Evolutionary conservation across 2,888 invertebrate genomes (phyloP), one percentile per base, ranked within the genome.

Genomic region (Diadromus collaris): DNA sequence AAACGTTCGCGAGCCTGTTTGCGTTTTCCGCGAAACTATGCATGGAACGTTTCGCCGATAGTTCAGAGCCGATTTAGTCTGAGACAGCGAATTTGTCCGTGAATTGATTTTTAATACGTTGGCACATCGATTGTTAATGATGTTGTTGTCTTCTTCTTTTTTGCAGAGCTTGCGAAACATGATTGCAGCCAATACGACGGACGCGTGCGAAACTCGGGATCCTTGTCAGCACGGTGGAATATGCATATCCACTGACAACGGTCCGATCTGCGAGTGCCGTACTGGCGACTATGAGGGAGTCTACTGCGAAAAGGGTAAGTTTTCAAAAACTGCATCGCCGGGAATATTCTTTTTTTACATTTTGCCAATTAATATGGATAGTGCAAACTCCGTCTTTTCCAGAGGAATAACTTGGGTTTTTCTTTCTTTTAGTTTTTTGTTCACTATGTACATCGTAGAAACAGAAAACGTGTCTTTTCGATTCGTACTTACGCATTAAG

Each of bases 151-250:
- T 13, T 38, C 13, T 38, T n/a, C n/a, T 51, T 74, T 85, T 82
- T 89, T 88, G 64, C 91, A 92, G 92, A 92, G 92, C 78, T 89
- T 92, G 83, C 90, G 91, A 85, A 89, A 86, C 81, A 85, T 84
- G 85, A 86, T 88, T 82, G 80, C 86, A 51, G 93, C 93, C 81
- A 96, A 95, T 90, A 95, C 95, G 88, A 96, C 95, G 77, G 97
- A 96, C 89, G 96, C 96, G 3, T 97, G 97, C 88, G 96, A 97
- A 90, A 93, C 96, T 0, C 94, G 96, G 71, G 97, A 98, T 91
- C 98, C 97, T 0, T 99, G 99, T 91, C 96, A 97, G 89, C 97
- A 99, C 88, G 97, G 97, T 4, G 99, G 98, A 19, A 96, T 97
- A 85, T 99, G 99, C 92, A 97, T 98, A 92, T 97, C 97, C 85